A percentile compares a stretch with the other conserved stretches of the same genome.
Conservation (phyloP, 2,797 vertebrate species). For the Triplophysa bombifrons region DNA sequence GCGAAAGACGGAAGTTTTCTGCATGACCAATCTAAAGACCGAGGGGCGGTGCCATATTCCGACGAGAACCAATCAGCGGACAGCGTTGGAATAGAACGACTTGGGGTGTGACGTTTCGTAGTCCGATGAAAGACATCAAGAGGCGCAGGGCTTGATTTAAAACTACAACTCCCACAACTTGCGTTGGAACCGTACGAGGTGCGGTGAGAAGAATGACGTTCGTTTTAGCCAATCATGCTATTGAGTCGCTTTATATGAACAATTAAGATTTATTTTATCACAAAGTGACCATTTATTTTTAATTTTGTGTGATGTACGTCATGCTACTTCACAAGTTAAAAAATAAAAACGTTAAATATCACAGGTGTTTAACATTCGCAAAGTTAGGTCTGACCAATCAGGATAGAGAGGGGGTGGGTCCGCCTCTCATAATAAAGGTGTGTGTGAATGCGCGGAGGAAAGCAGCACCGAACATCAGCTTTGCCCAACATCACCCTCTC, state of each 20-base stretch:
- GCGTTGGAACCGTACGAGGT: not conserved
- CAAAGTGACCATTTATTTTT: not conserved
- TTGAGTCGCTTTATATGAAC: not conserved
- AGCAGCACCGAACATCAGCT: slow-evolving; percentile 45
- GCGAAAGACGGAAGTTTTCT: slow-evolving; percentile 62
- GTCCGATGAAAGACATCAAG: slow-evolving; percentile 16
- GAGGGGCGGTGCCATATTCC: slow-evolving; percentile 41
- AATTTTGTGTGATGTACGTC: not conserved
- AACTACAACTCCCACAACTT: slow-evolving; percentile 55
- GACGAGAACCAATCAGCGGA: slow-evolving; percentile 45
- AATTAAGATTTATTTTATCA: not conserved
- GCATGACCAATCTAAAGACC: slow-evolving; percentile 48
- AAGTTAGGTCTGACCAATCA: slow-evolving; percentile 45
- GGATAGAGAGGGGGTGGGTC: slow-evolving; percentile 44
- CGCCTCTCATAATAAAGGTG: slow-evolving; percentile 53
- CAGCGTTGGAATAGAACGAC: not conserved
- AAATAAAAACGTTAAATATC: not conserved
- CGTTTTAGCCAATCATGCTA: slow-evolving; percentile 14
- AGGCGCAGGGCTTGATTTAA: not conserved
- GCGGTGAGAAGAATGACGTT: slow-evolving; percentile 9
- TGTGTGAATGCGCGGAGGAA: slow-evolving; percentile 44
- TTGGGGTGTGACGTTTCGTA: slow-evolving; percentile 42
- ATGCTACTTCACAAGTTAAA: not conserved
- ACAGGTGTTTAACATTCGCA: not conserved
- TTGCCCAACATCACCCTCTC: slow-evolving; percentile 24